These are phyloP conservation scores for Hassar affinis DNA, from an alignment of 2,113 vertebrate species.

Conservation along the genomic window DNA sequence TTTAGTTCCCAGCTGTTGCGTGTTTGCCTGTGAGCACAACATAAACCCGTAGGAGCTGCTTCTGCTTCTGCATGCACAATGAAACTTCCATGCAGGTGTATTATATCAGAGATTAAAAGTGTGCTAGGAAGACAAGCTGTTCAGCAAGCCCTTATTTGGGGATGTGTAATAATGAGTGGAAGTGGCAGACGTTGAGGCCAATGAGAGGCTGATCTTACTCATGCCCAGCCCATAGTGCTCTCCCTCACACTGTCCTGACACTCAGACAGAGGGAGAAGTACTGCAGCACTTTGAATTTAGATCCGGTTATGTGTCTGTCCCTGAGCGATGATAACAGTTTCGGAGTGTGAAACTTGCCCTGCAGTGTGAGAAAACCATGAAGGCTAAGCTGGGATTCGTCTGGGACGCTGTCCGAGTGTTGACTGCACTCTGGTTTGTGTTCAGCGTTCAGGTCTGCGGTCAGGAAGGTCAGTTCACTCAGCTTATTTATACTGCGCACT, in stretches of 20 bases:
- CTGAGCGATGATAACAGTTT: neutral
- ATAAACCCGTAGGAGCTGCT: neutral
- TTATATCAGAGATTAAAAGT: neutral
- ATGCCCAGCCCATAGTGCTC: slow-evolving; percentile 60
- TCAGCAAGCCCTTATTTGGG: slow-evolving; percentile 42
- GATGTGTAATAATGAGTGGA: slow-evolving; percentile 51
- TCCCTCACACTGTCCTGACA: slow-evolving; percentile 35
- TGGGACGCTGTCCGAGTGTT: slow-evolving; percentile 9
- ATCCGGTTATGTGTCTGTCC: neutral
- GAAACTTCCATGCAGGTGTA: neutral
- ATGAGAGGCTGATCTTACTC: slow-evolving; percentile 47
- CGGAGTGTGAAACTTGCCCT: neutral
- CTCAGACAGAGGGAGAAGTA: slow-evolving; percentile 36
- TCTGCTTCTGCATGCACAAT: neutral
- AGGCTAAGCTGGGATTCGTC: neutral
- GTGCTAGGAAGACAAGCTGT: too few relatives aligned
- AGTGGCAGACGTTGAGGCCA: slow-evolving; percentile 57
- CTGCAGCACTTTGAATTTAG: neutral
- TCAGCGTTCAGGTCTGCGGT: neutral
- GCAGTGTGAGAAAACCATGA: slow-evolving; percentile 1
- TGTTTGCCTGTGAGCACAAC: neutral
- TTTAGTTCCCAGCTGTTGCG: neutral
- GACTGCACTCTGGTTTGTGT: neutral
- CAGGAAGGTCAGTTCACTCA: slow-evolving; percentile 20
- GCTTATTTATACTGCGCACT: neutral